These are phyloP conservation scores for Montipora efflorescens DNA, from an alignment of 64 coral and sea anemone genomes.

Conservation along the genomic window DNA sequence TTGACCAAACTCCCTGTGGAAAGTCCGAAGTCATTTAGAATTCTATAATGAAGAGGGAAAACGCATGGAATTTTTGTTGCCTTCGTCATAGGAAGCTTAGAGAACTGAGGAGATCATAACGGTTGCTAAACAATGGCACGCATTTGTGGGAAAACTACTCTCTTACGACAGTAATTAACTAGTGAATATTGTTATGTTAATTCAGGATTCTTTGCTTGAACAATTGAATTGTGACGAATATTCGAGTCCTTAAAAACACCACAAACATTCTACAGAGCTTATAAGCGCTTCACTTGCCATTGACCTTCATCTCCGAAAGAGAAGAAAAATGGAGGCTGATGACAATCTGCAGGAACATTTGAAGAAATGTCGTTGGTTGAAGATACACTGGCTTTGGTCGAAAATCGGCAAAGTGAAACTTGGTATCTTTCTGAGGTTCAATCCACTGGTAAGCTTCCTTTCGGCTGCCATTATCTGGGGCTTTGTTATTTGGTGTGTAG, in stretches of 20 bases:
- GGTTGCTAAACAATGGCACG: background rate
- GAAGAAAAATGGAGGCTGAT: background rate
- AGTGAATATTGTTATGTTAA: slow-evolving; percentile 20
- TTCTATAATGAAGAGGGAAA: too few relatives aligned
- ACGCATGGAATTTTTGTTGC: background rate
- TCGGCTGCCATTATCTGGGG: slow-evolving; percentile 61
- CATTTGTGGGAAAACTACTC: slow-evolving; percentile 18
- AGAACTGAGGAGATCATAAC: background rate
- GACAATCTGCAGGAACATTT: slow-evolving; percentile 20
- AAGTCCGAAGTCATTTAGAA: background rate
- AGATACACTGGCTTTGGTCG: background rate
- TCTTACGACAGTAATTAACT: slow-evolving; percentile 11
- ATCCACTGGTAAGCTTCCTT: slow-evolving; percentile 50
- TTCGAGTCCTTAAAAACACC: background rate
- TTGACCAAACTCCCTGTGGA: background rate
- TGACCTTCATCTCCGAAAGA: background rate
- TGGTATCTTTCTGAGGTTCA: slow-evolving; percentile 32
- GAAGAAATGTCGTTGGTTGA: slow-evolving; percentile 18
- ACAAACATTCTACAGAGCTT: background rate
- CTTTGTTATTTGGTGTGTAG: slow-evolving; percentile 53
- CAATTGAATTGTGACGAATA: slow-evolving; percentile 9
- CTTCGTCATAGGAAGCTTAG: background rate
- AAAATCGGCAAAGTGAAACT: slow-evolving; percentile 1
- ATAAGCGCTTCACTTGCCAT: background rate
- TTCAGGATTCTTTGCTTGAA: background rate